Evolutionary conservation across 2,888 invertebrate species (phyloP), one percentile per base, ranked within the genome.

Genomic region (Acleris sparsana): DNA sequence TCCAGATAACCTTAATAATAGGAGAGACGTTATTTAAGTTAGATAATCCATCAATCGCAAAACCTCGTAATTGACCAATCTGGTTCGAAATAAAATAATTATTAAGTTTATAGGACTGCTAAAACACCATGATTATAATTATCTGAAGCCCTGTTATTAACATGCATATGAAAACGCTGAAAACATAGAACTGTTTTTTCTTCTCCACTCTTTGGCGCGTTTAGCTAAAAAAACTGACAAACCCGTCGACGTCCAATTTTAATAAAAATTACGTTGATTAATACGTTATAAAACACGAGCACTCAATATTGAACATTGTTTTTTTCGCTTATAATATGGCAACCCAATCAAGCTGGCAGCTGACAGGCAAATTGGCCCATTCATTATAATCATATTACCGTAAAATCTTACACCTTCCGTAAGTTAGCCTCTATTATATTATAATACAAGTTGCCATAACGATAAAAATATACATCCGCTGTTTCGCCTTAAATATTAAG

Each of bases 401-500:
- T 79, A 75, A 80, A 80, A 77, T 78, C 75, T 85, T 83, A 83
- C 84, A 85, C 83, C 80, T 86, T 82, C 77, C 75, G 73, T 71
- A 77, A 78, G 75, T 79, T 77, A 76, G 78, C 69, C 71, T 76
- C 75, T 82, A 83, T 84, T 83, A 86, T 85, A 84, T 85, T 81
- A 84, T 86, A 83, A 86, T 82, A 85, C 77, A 70, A 77, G 77
- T 79, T 69, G 72, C 78, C 73, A 71, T 80, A 77, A 76, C 73
- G 79, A 84, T 86, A 86, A 88, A 89, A 87, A 87, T 86, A 84
- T 84, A 78, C 82, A 84, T 86, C 84, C 81, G 75, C 76, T 70
- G 78, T 77, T 84, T 85, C 80, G 74, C 85, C 84, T 89, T 85
- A 86, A 87, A 89, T 88, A 90, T 89, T 87, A 88, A 87, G 84